Conservation (phyloP, 2,888 invertebrate species). For the Drosophila parthenogenetica region DNA sequence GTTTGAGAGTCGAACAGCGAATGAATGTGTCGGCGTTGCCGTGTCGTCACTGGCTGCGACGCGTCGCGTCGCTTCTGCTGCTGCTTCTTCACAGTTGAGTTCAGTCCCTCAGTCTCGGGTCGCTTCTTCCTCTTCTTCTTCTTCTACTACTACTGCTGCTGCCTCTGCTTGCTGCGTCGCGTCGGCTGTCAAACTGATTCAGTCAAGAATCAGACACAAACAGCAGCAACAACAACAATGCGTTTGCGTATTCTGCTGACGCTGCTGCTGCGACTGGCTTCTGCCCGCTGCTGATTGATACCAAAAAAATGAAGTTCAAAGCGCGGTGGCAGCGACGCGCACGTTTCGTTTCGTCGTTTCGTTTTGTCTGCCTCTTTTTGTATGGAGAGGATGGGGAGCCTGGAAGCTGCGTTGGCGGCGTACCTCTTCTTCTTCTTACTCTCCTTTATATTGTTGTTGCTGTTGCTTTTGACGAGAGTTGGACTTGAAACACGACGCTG, state of each 20-base stretch:
- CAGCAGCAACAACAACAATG: constrained; percentile 56
- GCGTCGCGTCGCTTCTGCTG: constrained; percentile 36
- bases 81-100: constrained; percentile 40
- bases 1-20: constrained; percentile 84
- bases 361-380: constrained; percentile 46
- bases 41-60: constrained; percentile 75
- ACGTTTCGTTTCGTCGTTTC: constrained; percentile 67
- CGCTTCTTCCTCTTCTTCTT: constrained; percentile 25
- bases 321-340: constrained; percentile 67
- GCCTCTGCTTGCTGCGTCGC: constrained; percentile 47
- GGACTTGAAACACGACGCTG: constrained; percentile 66
- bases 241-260: constrained; percentile 42
- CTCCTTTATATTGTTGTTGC: constrained; percentile 29
- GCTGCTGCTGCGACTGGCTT: constrained; percentile 40
- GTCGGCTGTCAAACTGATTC: constrained; percentile 78
- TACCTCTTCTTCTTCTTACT: constrained; percentile 11
- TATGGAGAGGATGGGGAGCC: constrained; percentile 21
- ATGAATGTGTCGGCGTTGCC: constrained; percentile 78
- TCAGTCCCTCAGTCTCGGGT: constrained; percentile 13
- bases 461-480: constrained; percentile 56
- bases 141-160: constrained; percentile 41
- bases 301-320: constrained; percentile 81
- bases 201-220: constrained; percentile 75
- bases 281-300: constrained; percentile 71
- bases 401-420: constrained; percentile 62